Evolutionary conservation across 37 sponge, comb jelly and placozoan genomes (phyloP), one percentile per base, ranked within the genome.

Genomic region (Aplysina aerophoba): DNA sequence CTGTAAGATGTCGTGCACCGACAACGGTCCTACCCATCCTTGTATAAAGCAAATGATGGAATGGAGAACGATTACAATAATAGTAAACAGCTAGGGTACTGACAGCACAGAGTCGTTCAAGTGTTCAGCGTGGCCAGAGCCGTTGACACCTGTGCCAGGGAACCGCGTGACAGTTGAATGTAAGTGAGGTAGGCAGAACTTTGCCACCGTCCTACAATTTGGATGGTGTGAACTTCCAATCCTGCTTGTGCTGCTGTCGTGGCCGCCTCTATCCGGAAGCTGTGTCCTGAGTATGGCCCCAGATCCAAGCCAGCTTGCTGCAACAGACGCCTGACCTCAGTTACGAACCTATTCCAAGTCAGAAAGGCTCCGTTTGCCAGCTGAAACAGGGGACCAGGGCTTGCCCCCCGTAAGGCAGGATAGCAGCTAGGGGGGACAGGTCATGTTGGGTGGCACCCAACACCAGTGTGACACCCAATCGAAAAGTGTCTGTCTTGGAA

Each of bases 401-500:
- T 41, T 50, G 50, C 11, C 87, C 87, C 24, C 82, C 39, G 40
- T 67, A 87, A 15, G 87, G 81, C 50, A 87, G 53, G 28, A 68
- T 54, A 6, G 87, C 82, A n/a, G 74, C 30, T 3, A 87, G 74
- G 24, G 87, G 82, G 35, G 82, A 87, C 58, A 87, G 74, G 8
- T 54, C 37, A 1, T 81, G 81, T 15, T 81, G 21, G 11, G 87
- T 87, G 20, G 67, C 31, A 14, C 87, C 87, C 15, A 81, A 4
- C 15, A 59, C 37, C 20, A 87, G 50, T 25, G 59, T 61, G 2
- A 81, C 74, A 30, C 87, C 87, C 30, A 25, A 19, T 41, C 87
- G 4, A 54, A 87, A 87, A 22, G 87, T 82, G 73, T 87, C 87
- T 15, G 87, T 87, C 74, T 87, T 87, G 0, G 81, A 84, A 12